phyloP scores from a whole-genome alignment of 2,888 invertebrate species.

The Ophion slaviceki region DNA sequence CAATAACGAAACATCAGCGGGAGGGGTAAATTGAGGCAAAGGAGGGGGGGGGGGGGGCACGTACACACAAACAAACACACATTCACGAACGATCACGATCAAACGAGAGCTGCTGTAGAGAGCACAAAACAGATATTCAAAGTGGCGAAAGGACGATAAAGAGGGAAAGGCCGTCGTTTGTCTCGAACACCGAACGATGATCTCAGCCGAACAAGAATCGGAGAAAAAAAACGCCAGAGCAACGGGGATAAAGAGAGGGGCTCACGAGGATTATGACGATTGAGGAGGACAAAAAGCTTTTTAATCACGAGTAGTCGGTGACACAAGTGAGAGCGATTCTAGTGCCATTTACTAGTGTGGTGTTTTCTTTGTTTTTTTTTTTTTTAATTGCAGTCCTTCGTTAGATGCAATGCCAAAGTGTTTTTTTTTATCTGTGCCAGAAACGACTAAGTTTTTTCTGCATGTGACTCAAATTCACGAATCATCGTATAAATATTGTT shows the following conservation, averaged over 20 bases:
- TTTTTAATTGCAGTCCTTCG: conserved; percentile 79
- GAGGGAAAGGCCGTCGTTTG: conserved; percentile 70
- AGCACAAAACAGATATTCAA: conserved; percentile 18
- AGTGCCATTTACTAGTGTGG: conserved; percentile 86
- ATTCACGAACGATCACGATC: conserved; percentile 52
- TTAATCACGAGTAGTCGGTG: conserved; percentile 79
- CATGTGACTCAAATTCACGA: conserved; percentile 83
- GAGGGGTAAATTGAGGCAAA: conserved; percentile 34
- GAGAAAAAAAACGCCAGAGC: conserved; percentile 8
- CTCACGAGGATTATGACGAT: conserved; percentile 57
- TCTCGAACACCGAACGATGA: conserved; percentile 73
- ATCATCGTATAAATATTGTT: conserved; percentile 86
- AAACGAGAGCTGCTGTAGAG: conserved; percentile 39
- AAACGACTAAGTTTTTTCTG: conserved; percentile 82
- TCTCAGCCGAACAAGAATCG: conserved; percentile 68
- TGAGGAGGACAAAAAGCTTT: conserved; percentile 72
- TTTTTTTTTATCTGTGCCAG: conserved; percentile 84
- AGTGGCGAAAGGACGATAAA: conserved; percentile 44
- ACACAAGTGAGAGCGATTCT: conserved; percentile 84
- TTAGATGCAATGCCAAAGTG: conserved; percentile 85
- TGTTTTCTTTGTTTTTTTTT: conserved; percentile 78
- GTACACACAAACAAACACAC: conserved; percentile 40
- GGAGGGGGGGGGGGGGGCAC: neutral
- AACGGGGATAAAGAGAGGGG: conserved; percentile 15
- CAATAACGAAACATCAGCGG: conserved; percentile 66